Evolutionary conservation across 2,113 vertebrate species (phyloP).

Genomic region (Percopsis transmontana): DNA sequence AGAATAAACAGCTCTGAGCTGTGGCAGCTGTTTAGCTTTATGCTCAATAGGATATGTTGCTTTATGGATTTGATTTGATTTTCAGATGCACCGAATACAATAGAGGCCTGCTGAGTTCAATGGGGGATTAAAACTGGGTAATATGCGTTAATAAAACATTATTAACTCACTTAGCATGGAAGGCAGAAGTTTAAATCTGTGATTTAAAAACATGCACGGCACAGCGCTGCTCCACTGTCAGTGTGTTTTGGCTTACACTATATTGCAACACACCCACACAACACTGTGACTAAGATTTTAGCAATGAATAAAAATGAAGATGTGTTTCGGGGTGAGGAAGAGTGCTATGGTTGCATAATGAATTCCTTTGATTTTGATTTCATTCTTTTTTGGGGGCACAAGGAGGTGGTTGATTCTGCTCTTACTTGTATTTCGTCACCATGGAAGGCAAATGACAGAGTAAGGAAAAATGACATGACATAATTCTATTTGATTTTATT

Average conservation of each 20-base stretch:
- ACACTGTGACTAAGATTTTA: too few species aligned
- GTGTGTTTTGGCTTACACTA: too few species aligned
- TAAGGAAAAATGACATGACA: neutral
- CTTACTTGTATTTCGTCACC: neutral
- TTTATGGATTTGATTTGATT: constrained; percentile 6
- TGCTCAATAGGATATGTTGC: neutral
- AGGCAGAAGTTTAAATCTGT: too few species aligned
- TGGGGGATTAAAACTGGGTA: neutral
- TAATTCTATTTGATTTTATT: neutral
- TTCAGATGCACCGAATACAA: neutral
- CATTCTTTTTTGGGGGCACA: too few species aligned
- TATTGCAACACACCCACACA: too few species aligned
- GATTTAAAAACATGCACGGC: too few species aligned
- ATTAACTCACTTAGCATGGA: too few species aligned
- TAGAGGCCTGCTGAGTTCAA: neutral
- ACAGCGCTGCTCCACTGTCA: too few species aligned
- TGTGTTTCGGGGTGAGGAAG: too few species aligned
- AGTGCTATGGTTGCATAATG: too few species aligned
- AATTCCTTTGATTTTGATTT: too few species aligned
- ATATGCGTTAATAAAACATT: neutral
- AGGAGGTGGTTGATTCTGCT: neutral
- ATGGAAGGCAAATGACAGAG: neutral
- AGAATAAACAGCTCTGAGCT: constrained; percentile 6
- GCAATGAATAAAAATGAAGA: too few species aligned
- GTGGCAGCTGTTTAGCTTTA: neutral